Percentiles rank a stretch among this genome's conserved stretches.
Evolutionary conservation across 2,113 vertebrate species (phyloP).

Genomic region (Corythoichthys haematopterus): DNA sequence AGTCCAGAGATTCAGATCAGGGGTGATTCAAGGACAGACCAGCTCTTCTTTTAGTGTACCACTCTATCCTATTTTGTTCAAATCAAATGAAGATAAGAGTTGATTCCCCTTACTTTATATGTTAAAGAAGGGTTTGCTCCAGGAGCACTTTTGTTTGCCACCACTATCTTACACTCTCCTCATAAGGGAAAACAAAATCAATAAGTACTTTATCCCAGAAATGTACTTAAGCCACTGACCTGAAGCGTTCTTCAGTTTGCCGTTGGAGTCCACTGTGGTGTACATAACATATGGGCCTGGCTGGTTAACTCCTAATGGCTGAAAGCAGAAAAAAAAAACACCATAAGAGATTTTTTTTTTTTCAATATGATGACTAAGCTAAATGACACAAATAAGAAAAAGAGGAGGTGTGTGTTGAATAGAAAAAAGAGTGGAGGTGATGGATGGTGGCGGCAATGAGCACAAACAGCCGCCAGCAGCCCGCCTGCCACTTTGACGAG

Average conservation of each 20-base stretch:
- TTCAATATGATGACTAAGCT: background rate
- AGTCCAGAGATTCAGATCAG: background rate
- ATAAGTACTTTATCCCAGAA: background rate
- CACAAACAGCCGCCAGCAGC: slow-evolving; percentile 49
- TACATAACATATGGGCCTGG: slow-evolving; percentile 97
- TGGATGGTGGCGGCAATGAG: slow-evolving; percentile 48
- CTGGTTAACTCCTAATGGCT: slow-evolving; percentile 97
- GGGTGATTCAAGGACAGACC: background rate
- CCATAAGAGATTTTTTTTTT: background rate
- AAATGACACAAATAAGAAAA: slow-evolving; percentile 10
- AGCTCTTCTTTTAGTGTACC: background rate
- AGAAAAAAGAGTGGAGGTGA: slow-evolving; percentile 47
- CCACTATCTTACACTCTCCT: background rate
- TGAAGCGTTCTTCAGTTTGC: slow-evolving; percentile 91
- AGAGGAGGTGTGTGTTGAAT: slow-evolving; percentile 44
- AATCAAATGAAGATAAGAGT: background rate
- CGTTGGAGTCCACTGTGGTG: slow-evolving; percentile 90
- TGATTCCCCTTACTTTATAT: background rate
- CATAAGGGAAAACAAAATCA: background rate
- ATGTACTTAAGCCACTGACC: slow-evolving; percentile 69
- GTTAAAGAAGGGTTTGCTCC: background rate
- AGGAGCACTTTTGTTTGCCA: background rate
- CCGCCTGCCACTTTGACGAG: slow-evolving; percentile 38
- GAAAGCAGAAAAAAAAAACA: slow-evolving; percentile 21
- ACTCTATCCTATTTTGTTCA: background rate